Conservation (phyloP, 2,797 vertebrate genomes). For the Neosilurus hyrtlii region DNA sequence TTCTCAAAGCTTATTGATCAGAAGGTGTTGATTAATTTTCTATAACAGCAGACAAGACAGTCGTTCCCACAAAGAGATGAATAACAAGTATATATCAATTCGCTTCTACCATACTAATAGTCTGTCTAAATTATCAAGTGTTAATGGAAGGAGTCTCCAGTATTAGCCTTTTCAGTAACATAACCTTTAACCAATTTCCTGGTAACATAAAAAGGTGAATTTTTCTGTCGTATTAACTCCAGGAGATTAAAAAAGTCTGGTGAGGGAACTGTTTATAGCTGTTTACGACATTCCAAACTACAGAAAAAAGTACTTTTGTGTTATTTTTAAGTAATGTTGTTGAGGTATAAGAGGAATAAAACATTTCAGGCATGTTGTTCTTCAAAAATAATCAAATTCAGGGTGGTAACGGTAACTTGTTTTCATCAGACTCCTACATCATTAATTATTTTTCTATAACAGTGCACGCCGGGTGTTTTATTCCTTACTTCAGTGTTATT, state of each 20-base stretch:
- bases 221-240: neutral
- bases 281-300: neutral
- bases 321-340: neutral
- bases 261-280: neutral
- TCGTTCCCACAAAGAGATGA: neutral
- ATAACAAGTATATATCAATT: neutral
- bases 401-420: neutral
- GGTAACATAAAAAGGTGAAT: neutral
- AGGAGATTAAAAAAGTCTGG: neutral
- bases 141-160: slow-evolving; percentile 5
- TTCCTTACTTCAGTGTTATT: neutral
- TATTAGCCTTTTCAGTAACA: neutral
- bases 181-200: neutral
- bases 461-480: neutral
- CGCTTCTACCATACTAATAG: neutral
- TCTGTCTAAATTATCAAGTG: neutral
- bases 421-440: neutral
- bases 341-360: neutral
- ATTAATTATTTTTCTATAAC: neutral
- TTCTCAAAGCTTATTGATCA: slow-evolving; percentile 1
- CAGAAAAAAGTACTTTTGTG: neutral
- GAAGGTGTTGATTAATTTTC: neutral
- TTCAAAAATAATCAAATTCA: neutral
- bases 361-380: neutral
- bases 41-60: neutral